These are phyloP conservation scores for Chromoteleia sp. DNA, from an alignment of 2,888 invertebrate species.

Conservation along the genomic window DNA sequence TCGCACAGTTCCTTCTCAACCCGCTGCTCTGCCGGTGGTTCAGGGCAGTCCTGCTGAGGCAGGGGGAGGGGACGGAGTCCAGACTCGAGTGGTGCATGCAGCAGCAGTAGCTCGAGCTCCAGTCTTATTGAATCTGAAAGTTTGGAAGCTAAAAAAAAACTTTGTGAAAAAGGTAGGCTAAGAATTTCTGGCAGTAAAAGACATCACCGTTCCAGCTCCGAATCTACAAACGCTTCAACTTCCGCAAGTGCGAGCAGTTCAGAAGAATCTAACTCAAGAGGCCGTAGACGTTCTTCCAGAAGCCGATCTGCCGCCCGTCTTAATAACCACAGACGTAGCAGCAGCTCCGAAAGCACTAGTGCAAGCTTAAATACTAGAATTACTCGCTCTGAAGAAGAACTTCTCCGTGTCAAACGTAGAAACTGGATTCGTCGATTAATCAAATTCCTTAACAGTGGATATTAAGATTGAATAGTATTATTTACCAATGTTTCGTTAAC, in stretches of 20 bases:
- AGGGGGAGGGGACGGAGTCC: no score
- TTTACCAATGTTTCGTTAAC: background rate
- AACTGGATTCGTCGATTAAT: constrained; percentile 1
- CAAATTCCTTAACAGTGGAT: background rate
- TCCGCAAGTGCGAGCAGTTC: constrained; percentile 6
- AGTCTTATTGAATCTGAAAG: constrained; percentile 1
- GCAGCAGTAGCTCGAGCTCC: background rate
- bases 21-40: no score
- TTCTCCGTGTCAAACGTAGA: constrained; percentile 1
- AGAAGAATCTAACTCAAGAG: constrained; percentile 24
- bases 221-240: background rate
- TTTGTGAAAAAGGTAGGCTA: background rate
- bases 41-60: no score
- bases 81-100: background rate
- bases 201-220: constrained; percentile 17
- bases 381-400: constrained; percentile 22
- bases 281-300: constrained; percentile 30
- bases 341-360: constrained; percentile 28
- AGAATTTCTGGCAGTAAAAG: background rate
- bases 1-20: no score
- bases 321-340: constrained; percentile 25
- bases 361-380: constrained; percentile 1
- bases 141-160: background rate
- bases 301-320: constrained; percentile 2
- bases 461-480: background rate